A percentile compares a stretch with the other conserved stretches of the same genome.
Conservation (phyloP, 2,113 vertebrate genomes). For the Serinus canaria region DNA sequence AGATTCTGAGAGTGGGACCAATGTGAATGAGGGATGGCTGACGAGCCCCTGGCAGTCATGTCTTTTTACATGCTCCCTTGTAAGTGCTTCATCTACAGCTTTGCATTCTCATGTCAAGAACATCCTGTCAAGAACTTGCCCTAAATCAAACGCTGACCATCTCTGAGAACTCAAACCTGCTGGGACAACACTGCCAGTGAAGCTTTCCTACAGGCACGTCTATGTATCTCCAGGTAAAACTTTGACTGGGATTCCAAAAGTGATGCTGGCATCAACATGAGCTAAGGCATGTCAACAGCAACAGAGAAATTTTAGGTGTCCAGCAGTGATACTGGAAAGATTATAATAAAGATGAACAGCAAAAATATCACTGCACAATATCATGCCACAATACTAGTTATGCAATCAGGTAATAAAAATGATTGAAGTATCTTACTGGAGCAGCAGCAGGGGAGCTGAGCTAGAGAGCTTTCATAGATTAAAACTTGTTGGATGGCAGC, state of each 20-base stretch:
- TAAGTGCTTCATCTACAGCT: neutral
- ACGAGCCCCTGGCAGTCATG: neutral
- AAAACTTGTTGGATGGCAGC: neutral
- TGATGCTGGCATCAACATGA: neutral
- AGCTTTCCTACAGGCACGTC: neutral
- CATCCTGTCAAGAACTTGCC: neutral
- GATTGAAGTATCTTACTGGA: neutral
- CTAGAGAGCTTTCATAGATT: neutral
- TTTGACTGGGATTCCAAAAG: neutral
- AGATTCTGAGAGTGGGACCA: constrained; percentile 43
- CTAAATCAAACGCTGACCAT: neutral
- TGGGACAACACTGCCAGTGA: neutral
- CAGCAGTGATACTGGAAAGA: constrained; percentile 1
- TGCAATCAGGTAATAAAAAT: neutral
- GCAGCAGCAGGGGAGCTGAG: neutral
- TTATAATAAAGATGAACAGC: neutral
- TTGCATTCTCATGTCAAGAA: neutral
- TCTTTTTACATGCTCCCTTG: neutral
- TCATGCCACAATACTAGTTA: neutral
- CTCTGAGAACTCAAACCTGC: neutral
- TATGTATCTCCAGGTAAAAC: neutral
- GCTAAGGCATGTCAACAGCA: constrained; percentile 13
- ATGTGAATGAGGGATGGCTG: constrained; percentile 3
- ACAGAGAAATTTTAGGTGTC: neutral
- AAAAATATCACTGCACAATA: neutral